These are phyloP conservation scores for Formicarius rufipectus DNA, from an alignment of 2,113 vertebrate species.

Conservation along the genomic window DNA sequence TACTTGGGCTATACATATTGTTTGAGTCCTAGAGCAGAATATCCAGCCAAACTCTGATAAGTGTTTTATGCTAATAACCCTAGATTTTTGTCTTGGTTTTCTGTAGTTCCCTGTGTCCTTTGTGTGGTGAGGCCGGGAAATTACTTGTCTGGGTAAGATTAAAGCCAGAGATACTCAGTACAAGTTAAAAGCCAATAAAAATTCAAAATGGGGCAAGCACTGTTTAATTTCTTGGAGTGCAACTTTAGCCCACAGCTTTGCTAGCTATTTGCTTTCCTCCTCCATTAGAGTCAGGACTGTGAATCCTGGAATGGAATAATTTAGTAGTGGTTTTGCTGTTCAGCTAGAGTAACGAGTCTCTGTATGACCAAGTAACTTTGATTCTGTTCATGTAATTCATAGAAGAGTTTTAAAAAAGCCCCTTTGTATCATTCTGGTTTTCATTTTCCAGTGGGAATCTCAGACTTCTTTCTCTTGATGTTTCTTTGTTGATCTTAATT, in stretches of 20 bases:
- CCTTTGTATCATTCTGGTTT: background rate
- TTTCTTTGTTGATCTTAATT: background rate
- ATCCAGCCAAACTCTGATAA: conserved; percentile 9
- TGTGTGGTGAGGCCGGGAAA: background rate
- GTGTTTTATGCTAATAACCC: background rate
- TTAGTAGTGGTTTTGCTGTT: background rate
- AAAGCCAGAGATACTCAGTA: background rate
- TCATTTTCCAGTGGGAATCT: background rate
- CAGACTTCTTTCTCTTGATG: background rate
- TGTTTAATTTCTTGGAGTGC: conserved; percentile 1
- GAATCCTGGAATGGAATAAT: background rate
- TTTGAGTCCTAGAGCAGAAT: background rate
- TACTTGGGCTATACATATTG: background rate
- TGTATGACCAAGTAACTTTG: background rate
- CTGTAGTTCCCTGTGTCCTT: background rate
- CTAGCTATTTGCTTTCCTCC: background rate
- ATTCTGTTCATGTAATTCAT: background rate
- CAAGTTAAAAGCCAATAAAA: conserved; percentile 24
- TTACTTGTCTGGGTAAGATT: conserved; percentile 1
- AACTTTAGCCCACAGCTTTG: conserved; percentile 3
- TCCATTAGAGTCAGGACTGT: background rate
- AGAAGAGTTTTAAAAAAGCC: background rate
- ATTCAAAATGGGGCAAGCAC: background rate
- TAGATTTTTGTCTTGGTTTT: conserved; percentile 2
- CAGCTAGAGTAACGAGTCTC: background rate